Evolutionary conservation across 2,797 vertebrate genomes (phyloP).

Genomic region (Leptodactylus fallax): DNA sequence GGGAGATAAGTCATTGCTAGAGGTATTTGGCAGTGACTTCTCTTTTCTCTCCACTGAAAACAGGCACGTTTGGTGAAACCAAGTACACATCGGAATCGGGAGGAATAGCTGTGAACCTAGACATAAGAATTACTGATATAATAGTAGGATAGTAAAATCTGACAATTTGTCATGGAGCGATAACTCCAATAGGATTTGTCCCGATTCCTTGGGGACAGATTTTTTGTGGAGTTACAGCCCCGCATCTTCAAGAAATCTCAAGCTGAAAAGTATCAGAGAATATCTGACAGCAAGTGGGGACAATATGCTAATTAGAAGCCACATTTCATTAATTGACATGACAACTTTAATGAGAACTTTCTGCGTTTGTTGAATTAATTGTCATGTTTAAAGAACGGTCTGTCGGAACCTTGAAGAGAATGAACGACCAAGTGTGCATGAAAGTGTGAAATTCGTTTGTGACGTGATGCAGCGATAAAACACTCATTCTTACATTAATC

Average conservation of each 20-base stretch:
- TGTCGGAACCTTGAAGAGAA: conserved; percentile 41
- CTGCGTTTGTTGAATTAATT: conserved; percentile 62
- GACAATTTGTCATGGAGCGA: too few relatives aligned
- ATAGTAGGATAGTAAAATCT: too few relatives aligned
- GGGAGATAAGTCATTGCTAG: too few relatives aligned
- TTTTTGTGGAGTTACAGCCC: not conserved
- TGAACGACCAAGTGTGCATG: conserved; percentile 45
- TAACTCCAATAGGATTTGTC: too few relatives aligned
- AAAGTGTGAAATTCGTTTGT: conserved; percentile 52
- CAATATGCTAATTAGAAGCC: conserved; percentile 57
- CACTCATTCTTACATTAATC: conserved; percentile 29
- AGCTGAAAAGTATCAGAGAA: conserved; percentile 9
- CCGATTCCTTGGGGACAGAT: not conserved
- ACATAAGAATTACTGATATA: too few relatives aligned
- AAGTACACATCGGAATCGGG: too few relatives aligned
- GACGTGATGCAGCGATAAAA: conserved; percentile 33
- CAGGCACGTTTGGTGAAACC: too few relatives aligned
- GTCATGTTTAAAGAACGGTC: conserved; percentile 57
- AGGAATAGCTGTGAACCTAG: too few relatives aligned
- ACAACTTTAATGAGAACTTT: conserved; percentile 62
- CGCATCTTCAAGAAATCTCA: not conserved
- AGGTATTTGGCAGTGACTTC: too few relatives aligned
- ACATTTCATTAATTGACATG: conserved; percentile 59
- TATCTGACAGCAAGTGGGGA: conserved; percentile 46
- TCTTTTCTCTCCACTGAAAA: too few relatives aligned